Evolutionary conservation across 1,140 invertebrate species (phyloP), one percentile per base, ranked within the genome.

Genomic region (Tyrophagus putrescentiae): DNA sequence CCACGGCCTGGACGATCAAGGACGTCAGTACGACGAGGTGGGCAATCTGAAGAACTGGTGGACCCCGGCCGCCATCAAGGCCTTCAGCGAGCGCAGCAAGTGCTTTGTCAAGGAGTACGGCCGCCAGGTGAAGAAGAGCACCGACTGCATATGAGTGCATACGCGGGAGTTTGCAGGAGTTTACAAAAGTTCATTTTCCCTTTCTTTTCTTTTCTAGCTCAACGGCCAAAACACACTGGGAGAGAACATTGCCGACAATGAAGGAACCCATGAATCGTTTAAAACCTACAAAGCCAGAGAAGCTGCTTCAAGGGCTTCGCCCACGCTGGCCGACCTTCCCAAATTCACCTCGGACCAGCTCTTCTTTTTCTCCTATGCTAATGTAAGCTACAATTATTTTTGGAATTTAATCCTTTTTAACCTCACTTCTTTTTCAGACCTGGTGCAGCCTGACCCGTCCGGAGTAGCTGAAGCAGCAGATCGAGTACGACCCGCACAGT

Each of bases 341-440:
- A 76, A 82, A 18, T 60, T 23, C 21, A 86, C 82, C 2, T 85
- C 90, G 72, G 76, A 82, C 18, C 88, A 93, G 70, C 73, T 92
- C 34, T 93, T 93, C 71, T 94, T 93, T 67, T 74, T 94, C 9
- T 64, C 67, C 63, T 54, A 62, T 60, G 6, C 61, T 56, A 65
- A 60, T 39, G 65, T 66, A 58, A 36, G 64, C 50, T 69, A 82
- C 82, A 0, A 62, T 74, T 6, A 86, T 84, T 9, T 82, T 83
- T 31, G 81, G 79, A 0, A 94, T 94, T 88, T 93, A 93, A 74
- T 91, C 90, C 3, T 75, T 68, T 21, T 77, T 87, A 61, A 95
- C 95, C 71, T 95, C 18, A 48, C 31, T 21, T 21, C 31, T 48
- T 48, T 48, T 58, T 9, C 36, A 63, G 63, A 61, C 32, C 16